phyloP scores from a whole-genome alignment of 1,140 invertebrate species.

The Bombus huntii region DNA sequence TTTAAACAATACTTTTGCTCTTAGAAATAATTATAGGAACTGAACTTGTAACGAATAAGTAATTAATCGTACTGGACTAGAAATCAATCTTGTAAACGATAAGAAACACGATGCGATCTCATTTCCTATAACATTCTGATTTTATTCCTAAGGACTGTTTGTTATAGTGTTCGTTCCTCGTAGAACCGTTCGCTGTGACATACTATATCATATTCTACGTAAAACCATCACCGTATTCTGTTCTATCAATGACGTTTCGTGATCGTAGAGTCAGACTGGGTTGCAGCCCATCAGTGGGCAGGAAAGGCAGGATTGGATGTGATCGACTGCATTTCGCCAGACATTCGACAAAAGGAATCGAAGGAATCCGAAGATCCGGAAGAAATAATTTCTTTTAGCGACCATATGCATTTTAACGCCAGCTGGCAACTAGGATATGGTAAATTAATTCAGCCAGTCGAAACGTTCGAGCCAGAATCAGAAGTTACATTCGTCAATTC shows the following conservation, averaged over 20 bases:
- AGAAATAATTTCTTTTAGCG: constrained; percentile 84
- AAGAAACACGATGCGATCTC: no score
- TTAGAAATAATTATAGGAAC: background rate
- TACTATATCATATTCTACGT: no score
- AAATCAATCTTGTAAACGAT: no score
- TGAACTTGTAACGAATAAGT: background rate
- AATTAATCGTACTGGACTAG: background rate
- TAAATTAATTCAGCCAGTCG: constrained; percentile 66
- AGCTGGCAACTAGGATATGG: constrained; percentile 88
- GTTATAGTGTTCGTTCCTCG: no score
- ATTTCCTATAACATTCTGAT: no score
- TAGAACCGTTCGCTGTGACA: no score
- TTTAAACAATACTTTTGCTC: no score
- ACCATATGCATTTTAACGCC: constrained; percentile 83
- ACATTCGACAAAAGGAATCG: background rate
- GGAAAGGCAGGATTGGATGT: constrained; percentile 71
- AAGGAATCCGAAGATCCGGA: constrained; percentile 82
- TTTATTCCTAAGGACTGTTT: no score
- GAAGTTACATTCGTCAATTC: background rate
- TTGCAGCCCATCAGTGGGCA: constrained; percentile 72
- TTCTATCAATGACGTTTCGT: background rate
- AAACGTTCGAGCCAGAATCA: background rate
- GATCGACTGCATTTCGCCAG: constrained; percentile 70
- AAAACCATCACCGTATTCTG: background rate
- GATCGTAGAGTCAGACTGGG: constrained; percentile 73